phyloP scores from a whole-genome alignment of 2,113 vertebrate species.

The Maccullochella peelii region DNA sequence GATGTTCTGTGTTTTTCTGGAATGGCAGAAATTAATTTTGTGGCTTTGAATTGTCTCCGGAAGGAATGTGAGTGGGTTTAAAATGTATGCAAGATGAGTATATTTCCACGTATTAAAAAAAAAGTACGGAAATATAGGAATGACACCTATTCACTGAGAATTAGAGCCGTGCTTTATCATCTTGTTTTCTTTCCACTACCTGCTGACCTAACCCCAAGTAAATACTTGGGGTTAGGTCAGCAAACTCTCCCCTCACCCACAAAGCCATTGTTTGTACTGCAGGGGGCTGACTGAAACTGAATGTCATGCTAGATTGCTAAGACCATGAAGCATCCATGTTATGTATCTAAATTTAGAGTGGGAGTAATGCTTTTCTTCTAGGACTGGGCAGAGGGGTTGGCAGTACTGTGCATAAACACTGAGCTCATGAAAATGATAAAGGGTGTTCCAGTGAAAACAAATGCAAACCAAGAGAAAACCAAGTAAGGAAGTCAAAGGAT shows the following conservation, averaged over 20 bases:
- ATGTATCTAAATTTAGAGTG: slow-evolving; percentile 53
- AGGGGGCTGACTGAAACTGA: slow-evolving; percentile 20
- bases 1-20: background rate
- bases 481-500: slow-evolving; percentile 22
- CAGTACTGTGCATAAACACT: slow-evolving; percentile 38
- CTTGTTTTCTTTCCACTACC: slow-evolving; percentile 56
- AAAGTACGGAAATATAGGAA: slow-evolving; percentile 39
- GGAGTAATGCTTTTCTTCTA: slow-evolving; percentile 28
- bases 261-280: slow-evolving; percentile 55
- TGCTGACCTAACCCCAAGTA: slow-evolving; percentile 50
- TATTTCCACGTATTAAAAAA: background rate
- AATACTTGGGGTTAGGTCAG: too few relatives aligned
- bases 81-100: slow-evolving; percentile 1
- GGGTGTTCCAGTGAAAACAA: slow-evolving; percentile 48
- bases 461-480: slow-evolving; percentile 24
- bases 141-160: slow-evolving; percentile 41
- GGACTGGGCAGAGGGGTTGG: slow-evolving; percentile 21
- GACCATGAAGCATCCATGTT: slow-evolving; percentile 13
- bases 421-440: slow-evolving; percentile 66
- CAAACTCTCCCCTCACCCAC: slow-evolving; percentile 41
- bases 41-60: slow-evolving; percentile 7
- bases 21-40: background rate
- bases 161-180: slow-evolving; percentile 29
- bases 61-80: slow-evolving; percentile 25
- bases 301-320: slow-evolving; percentile 18